A percentile compares a stretch with the other conserved stretches of the same genome.
Conservation (phyloP, 2,888 invertebrate species). For the Phyllotreta striolata region DNA sequence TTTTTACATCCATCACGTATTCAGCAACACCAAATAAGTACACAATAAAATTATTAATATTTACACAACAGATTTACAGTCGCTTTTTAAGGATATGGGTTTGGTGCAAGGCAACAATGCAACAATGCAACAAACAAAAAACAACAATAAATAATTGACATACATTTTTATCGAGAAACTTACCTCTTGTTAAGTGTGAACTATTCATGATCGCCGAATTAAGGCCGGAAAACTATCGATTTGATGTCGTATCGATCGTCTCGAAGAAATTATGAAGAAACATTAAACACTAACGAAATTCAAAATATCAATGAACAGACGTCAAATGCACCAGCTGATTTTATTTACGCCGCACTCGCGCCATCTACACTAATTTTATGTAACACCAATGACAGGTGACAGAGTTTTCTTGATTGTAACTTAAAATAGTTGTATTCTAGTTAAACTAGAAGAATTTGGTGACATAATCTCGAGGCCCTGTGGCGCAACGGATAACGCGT, state of each 20-base stretch:
- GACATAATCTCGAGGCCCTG: conserved; percentile 59
- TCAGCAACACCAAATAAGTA: too few relatives aligned
- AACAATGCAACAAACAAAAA: conserved; percentile 18
- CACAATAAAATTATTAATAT: too few relatives aligned
- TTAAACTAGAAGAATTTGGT: too few relatives aligned
- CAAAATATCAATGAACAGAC: conserved; percentile 29
- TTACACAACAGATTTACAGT: neutral
- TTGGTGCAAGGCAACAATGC: too few relatives aligned
- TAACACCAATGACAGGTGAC: neutral
- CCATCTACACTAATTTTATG: conserved; percentile 27
- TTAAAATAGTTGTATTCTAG: too few relatives aligned
- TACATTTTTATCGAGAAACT: conserved; percentile 21
- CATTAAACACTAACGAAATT: conserved; percentile 10
- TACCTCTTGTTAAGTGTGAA: conserved; percentile 47
- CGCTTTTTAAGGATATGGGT: conserved; percentile 6
- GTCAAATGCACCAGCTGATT: conserved; percentile 36
- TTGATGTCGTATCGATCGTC: conserved; percentile 34
- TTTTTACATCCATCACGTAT: too few relatives aligned
- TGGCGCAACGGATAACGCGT: conserved; percentile 68
- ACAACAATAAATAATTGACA: neutral
- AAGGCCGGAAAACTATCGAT: conserved; percentile 8
- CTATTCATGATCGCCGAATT: conserved; percentile 40
- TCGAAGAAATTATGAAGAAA: conserved; percentile 15
- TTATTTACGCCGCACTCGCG: conserved; percentile 30
- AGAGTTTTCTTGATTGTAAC: neutral